Conservation (phyloP, 2,113 vertebrate species). For the Mustela nigripes region DNA sequence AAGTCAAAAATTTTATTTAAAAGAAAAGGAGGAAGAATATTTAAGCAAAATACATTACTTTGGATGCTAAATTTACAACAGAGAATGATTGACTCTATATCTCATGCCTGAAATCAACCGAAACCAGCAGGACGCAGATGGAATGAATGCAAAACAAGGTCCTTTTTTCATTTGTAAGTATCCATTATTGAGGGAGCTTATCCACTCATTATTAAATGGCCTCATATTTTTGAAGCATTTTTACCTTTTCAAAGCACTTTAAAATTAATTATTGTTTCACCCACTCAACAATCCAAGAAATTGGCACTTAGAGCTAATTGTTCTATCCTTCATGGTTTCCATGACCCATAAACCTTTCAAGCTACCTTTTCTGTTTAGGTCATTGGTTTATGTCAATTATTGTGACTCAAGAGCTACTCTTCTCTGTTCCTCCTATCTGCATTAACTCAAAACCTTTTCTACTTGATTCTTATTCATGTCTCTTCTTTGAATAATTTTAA, state of each 20-base stretch:
- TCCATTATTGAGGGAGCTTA: not conserved
- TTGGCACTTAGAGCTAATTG: constrained; percentile 12
- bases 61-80: not conserved
- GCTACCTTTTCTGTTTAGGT: not conserved
- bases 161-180: not conserved
- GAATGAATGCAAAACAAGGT: not conserved
- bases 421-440: not conserved
- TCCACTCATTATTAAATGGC: not conserved
- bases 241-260: constrained; percentile 20
- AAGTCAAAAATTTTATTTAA: not conserved
- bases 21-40: not conserved
- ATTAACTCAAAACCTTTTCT: not conserved
- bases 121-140: not conserved
- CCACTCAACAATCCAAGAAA: constrained; percentile 23
- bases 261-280: constrained; percentile 53
- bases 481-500: constrained; percentile 1
- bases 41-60: not conserved
- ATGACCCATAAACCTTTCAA: not conserved
- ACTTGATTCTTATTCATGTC: not conserved
- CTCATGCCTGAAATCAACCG: not conserved
- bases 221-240: not conserved
- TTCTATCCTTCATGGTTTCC: not conserved
- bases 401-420: not conserved
- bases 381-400: not conserved
- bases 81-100: not conserved